Base-by-base conservation (phyloP, 2,888 invertebrate species). In the Smittia aterrima region DNA sequence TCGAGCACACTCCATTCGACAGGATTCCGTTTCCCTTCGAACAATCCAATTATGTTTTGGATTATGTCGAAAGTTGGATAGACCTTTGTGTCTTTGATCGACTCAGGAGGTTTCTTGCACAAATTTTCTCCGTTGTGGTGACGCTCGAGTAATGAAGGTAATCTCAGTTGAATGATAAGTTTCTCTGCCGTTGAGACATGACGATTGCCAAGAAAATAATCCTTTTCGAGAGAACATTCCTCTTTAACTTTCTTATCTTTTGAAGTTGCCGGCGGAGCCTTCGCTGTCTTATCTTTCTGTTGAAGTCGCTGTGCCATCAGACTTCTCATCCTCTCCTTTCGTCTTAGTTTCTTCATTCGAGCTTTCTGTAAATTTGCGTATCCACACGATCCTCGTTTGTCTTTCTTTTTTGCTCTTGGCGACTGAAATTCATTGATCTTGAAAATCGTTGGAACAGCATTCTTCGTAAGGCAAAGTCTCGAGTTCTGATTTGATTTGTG, bases 141-240 rank as follows among this genome's bases (percentile, higher is more conserved):
- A 53, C 47, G 16, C 18, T 71, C 47, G 16, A 71, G 22, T n/a
- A 71, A 32, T 13, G 16, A 24, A 11, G 25, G n/a, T n/a, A 54
- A 22, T 18, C 71, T 24, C 9, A 71, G 47, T n/a, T 22, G 20
- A 16, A 71, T 54, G 1, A 71, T 18, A 13, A 71, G 25, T 11
- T 58, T 54, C 13, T 71, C 71, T 4, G 25, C 18, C 13, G 27
- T 16, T 24, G 27, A 25, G 11, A 25, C 27, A 0, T 25, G 7
- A 16, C 62, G 20, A n/a, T 73, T 22, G n/a, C 70, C 54, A 6
- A 73, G 41, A 20, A 73, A 73, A 38, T 73, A 62, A 41, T 73
- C 72, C 24, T 11, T 53, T 1, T 13, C 13, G 7, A 24, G 16
- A 6, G 22, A 22, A 13, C 4, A 47, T 54, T 16, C 70, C 1